Evolutionary conservation across 1,140 invertebrate species (phyloP), one percentile per base, ranked within the genome.

Genomic region (Brachionus sp.): DNA sequence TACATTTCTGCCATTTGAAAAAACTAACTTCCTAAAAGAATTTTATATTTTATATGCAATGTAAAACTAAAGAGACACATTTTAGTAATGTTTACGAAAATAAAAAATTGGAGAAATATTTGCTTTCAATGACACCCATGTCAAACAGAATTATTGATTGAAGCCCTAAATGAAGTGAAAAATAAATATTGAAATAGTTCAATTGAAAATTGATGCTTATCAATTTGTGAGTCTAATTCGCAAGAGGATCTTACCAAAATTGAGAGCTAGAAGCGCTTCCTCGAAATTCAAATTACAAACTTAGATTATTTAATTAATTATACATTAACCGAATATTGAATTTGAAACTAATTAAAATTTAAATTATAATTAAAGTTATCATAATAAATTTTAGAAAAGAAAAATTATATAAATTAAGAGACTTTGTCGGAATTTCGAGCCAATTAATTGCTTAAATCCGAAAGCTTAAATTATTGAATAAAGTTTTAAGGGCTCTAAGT

Each of bases 131-230:
- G 50, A 57, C 50, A 57, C 50, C 50, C 50, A 57, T 19, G 50
- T 57, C 50, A 57, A 57, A 57, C 50, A 57, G 50, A 57, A 57
- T 23, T 57, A 57, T 57, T 57, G 50, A 57, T 57, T 57, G 50
- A 57, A 57, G 7, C 0, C 50, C 50, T 57, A 2, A 57, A 57
- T 57, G 50, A 57, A 57, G 50, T 57, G 19, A 4, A 57, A 57
- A 57, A 57, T 57, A 57, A 57, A 57, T 57, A 57, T 57, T 57
- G 50, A 57, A 57, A 57, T 57, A 57, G 50, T 57, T 57, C 50
- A 57, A 25, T 57, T 23, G 19, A 25, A 57, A 57, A 25, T 57
- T 57, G 16, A 57, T 57, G 50, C 50, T 57, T 57, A 25, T 57
- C 19, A 57, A 19, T 57, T 57, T 57, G n/a, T n/a, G 2, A 19